Conservation (phyloP, 2,113 vertebrate species). For the Perccottus glenii region DNA sequence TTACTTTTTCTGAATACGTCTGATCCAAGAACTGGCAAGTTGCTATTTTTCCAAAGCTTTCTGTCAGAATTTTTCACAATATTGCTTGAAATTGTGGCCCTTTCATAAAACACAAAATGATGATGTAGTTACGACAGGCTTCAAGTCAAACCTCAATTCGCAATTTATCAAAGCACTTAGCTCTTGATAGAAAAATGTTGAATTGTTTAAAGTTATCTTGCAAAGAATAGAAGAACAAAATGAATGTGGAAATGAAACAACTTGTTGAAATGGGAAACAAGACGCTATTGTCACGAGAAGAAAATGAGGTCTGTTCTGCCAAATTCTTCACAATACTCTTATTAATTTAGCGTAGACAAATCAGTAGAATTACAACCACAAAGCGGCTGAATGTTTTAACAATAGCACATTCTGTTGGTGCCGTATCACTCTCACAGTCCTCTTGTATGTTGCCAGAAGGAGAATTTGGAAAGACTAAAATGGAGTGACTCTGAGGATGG, state of each 20-base stretch:
- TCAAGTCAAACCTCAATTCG: neutral
- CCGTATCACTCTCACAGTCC: slow-evolving; percentile 17
- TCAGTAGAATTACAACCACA: neutral
- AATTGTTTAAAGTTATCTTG: slow-evolving; percentile 1
- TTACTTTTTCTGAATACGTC: too few relatives aligned
- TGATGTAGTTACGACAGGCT: neutral
- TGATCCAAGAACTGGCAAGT: too few relatives aligned
- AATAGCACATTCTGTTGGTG: slow-evolving; percentile 17
- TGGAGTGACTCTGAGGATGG: slow-evolving; percentile 30
- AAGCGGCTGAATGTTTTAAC: slow-evolving; percentile 28
- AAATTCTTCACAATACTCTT: slow-evolving; percentile 12
- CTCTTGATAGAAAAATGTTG: neutral
- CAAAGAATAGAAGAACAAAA: neutral
- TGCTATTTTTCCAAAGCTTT: too few relatives aligned
- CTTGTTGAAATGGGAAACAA: slow-evolving; percentile 4
- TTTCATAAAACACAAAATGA: too few relatives aligned
- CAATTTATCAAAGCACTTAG: neutral
- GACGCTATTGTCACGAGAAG: neutral
- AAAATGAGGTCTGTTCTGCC: neutral
- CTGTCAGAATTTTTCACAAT: neutral
- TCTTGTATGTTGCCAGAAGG: slow-evolving; percentile 34
- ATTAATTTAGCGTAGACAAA: slow-evolving; percentile 4
- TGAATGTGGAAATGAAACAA: neutral
- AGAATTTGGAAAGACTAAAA: slow-evolving; percentile 47
- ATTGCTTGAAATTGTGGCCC: too few relatives aligned